Evolutionary conservation across 1,140 invertebrate species (phyloP).

Genomic region (Dendroctonus ponderosae): DNA sequence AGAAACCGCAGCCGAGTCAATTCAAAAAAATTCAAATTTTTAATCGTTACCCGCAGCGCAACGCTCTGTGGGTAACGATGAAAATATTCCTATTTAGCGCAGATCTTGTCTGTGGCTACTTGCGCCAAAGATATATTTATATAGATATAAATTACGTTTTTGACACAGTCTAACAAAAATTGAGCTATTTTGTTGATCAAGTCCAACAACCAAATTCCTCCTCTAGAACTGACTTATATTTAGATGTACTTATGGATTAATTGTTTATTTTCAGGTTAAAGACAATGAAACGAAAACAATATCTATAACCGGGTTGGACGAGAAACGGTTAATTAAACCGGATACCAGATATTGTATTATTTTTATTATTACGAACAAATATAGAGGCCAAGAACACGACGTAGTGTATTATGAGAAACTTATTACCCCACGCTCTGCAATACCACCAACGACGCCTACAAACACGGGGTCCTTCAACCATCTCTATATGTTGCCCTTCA

Average conservation of each 20-base stretch:
- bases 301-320: conserved; percentile 29
- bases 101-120: too few species aligned
- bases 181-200: too few species aligned
- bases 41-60: too few species aligned
- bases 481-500: conserved; percentile 35
- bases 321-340: conserved; percentile 31
- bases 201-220: too few species aligned
- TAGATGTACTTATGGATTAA: background rate
- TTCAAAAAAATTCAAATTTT: too few species aligned
- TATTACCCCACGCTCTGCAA: conserved; percentile 17
- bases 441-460: conserved; percentile 2
- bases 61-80: too few species aligned
- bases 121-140: too few species aligned
- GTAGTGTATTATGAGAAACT: conserved; percentile 42
- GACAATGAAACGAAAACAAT: conserved; percentile 34
- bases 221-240: background rate
- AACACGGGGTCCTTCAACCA: conserved; percentile 23
- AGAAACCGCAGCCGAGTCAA: too few species aligned
- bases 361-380: conserved; percentile 41
- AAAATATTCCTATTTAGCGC: too few species aligned
- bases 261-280: conserved; percentile 27
- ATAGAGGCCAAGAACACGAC: conserved; percentile 37
- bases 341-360: conserved; percentile 42
- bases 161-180: too few species aligned
- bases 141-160: too few species aligned